A percentile compares a stretch with the other conserved stretches of the same genome.
Evolutionary conservation across 2,888 invertebrate species (phyloP).

Genomic region (Ceramica pisi): DNA sequence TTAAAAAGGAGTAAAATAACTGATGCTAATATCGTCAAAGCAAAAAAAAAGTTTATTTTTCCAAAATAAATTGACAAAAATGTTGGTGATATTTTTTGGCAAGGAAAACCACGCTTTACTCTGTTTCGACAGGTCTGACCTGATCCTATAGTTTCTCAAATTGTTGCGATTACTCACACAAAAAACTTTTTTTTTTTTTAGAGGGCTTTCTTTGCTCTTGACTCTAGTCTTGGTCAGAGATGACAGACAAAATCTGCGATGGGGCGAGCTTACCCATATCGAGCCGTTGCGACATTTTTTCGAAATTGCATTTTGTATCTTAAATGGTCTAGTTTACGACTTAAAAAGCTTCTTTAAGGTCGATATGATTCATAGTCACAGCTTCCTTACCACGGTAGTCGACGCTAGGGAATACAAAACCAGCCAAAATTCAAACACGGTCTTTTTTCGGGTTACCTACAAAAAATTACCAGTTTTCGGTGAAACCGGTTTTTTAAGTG

Average conservation of each 20-base stretch:
- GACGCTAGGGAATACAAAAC: too few relatives aligned
- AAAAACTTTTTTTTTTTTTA: too few relatives aligned
- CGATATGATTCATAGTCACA: background rate
- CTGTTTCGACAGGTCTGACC: background rate
- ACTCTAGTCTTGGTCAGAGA: too few relatives aligned
- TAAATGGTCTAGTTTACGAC: background rate
- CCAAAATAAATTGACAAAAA: too few relatives aligned
- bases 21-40: background rate
- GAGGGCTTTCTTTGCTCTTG: too few relatives aligned
- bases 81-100: background rate
- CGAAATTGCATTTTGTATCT: background rate
- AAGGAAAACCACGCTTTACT: background rate
- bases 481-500: too few relatives aligned
- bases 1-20: constrained; percentile 1
- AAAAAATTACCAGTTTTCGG: too few relatives aligned
- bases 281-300: background rate
- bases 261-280: too few relatives aligned
- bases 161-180: background rate
- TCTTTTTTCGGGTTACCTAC: too few relatives aligned
- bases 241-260: too few relatives aligned
- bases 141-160: background rate
- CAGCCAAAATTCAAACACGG: too few relatives aligned
- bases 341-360: background rate
- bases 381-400: background rate
- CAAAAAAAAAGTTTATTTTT: background rate